Evolutionary conservation across 2,888 invertebrate genomes (phyloP), one percentile per base, ranked within the genome.

Genomic region (Archips xylosteana): DNA sequence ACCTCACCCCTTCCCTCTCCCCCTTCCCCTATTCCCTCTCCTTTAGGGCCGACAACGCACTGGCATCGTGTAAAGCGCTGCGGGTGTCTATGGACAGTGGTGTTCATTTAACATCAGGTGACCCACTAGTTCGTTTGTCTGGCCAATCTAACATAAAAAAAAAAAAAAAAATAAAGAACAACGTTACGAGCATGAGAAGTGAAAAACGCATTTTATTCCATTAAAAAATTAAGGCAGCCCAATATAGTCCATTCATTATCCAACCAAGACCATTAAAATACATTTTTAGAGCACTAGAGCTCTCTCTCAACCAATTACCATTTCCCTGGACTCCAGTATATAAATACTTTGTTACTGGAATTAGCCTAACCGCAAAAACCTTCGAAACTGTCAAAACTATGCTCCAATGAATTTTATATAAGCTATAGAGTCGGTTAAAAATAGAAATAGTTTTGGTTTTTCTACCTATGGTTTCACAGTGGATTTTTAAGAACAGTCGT

Each of bases 391-490:
- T 57, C 67, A 67, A 72, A 67, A 67, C 62, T 72, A 62, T 72
- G 67, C 57, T 49, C 4, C 45, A 47, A 72, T 68, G 73, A 64
- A 68, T 73, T 62, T 72, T 68, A 42, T 66, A 71, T 66, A 2
- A 36, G 63, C 57, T 59, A 23, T 23, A 23, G 23, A 23, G 23
- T 23, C 23, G 23, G 23, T 23, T 23, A 23, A 42, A 68, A 64
- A 69, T 69, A 60, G 47, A 64, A 64, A 73, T 73, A 69, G 63
- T 69, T 68, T 49, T 68, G 39, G n/a, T 68, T 57, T 72, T 57
- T 36, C 57, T 68, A 54, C n/a, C 36, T 39, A 45, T 51, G 36
- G 49, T 32, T 51, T 8, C 68, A 42, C 68, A 73, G 68, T 51
- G 39, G 47, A 49, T 6, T 32, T 32, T 9, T 12, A 5, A 3